Evolutionary conservation across 2,113 vertebrate species (phyloP).

Genomic region (Colossoma macropomum): DNA sequence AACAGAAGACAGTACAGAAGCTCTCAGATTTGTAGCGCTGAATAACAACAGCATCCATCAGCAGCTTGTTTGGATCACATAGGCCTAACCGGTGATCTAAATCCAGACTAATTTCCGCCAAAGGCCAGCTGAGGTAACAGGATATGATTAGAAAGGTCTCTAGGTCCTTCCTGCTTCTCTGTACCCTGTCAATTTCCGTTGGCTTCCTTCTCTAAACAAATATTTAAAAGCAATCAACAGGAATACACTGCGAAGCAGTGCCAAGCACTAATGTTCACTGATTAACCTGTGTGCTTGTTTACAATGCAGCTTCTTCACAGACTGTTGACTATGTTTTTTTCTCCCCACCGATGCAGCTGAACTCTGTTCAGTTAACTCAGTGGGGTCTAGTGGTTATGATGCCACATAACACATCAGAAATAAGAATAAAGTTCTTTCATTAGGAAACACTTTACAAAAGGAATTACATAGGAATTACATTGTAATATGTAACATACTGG

Average conservation of each 20-base stretch:
- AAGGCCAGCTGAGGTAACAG: conserved; percentile 8
- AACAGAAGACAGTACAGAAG: neutral
- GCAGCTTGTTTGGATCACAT: neutral
- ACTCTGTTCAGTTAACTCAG: neutral
- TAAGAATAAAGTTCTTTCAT: neutral
- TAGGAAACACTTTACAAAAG: neutral
- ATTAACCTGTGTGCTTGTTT: neutral
- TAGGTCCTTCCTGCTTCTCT: neutral
- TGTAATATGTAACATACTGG: neutral
- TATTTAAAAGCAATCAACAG: neutral
- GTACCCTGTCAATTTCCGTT: neutral
- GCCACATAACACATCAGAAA: neutral
- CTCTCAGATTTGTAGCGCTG: neutral
- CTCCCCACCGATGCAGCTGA: neutral
- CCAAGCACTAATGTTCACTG: too few species aligned
- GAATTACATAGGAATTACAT: too few species aligned
- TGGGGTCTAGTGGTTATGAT: neutral
- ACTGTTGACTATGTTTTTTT: neutral
- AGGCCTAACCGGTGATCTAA: neutral
- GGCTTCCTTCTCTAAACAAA: neutral
- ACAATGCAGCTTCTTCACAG: neutral
- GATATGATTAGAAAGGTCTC: conserved; percentile 33
- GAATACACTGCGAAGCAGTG: neutral
- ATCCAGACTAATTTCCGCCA: conserved; percentile 2
- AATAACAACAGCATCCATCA: neutral